Conservation (phyloP, 1,140 invertebrate species). For the Oppia nitens region DNA sequence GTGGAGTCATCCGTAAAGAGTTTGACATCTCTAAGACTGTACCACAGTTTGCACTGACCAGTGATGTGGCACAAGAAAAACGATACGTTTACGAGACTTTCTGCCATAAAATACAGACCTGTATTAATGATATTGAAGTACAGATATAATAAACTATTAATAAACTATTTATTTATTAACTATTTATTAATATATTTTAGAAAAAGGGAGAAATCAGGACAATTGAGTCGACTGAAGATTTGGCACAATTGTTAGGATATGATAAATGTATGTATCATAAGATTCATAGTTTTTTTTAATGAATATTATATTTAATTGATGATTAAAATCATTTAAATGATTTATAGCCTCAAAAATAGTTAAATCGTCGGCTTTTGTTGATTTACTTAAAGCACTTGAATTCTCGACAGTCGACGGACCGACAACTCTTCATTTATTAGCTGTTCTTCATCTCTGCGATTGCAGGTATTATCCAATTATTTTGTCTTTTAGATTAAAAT, state of each 20-base stretch:
- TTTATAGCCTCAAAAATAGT: no score
- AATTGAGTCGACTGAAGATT: not conserved
- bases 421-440: slow-evolving; percentile 1
- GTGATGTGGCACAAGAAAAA: no score
- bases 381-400: not conserved
- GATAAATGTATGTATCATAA: not conserved
- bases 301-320: no score
- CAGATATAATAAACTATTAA: no score
- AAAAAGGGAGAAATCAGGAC: not conserved
- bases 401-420: not conserved
- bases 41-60: not conserved
- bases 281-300: no score
- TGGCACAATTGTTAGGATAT: not conserved
- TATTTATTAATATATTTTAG: no score
- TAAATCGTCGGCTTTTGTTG: not conserved
- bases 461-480: not conserved
- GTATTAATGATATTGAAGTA: not conserved
- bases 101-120: not conserved
- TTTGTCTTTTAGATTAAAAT: not conserved
- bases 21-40: not conserved
- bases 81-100: slow-evolving; percentile 1
- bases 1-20: not conserved
- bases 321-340: no score
- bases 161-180: no score
- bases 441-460: slow-evolving; percentile 1